Percentiles rank a stretch among this genome's conserved stretches.
phyloP scores from a whole-genome alignment of 2,113 vertebrate genomes.

The Herpetotheres cachinnans region DNA sequence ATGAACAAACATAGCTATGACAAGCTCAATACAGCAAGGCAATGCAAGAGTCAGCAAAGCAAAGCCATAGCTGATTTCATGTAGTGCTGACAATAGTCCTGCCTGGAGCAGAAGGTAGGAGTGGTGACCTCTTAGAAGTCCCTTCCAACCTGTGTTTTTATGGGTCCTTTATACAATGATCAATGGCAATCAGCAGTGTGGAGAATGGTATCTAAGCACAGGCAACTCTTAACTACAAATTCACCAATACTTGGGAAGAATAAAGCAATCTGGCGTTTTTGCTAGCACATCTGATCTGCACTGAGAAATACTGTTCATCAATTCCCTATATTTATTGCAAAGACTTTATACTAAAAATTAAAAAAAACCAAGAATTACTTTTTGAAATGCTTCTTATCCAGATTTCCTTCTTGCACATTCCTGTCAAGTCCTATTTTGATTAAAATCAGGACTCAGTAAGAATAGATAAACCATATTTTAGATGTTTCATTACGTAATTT shows the following conservation, averaged over 20 bases:
- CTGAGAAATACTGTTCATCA: neutral
- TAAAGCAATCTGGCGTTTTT: neutral
- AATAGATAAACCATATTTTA: neutral
- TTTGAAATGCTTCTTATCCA: neutral
- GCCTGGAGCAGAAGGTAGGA: neutral
- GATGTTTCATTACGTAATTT: neutral
- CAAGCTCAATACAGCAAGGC: neutral
- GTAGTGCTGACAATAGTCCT: neutral
- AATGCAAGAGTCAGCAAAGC: neutral
- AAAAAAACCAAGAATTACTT: neutral
- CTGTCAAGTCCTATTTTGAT: neutral
- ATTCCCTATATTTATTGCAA: neutral
- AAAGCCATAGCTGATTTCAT: neutral
- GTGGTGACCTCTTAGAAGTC: neutral
- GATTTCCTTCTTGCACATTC: neutral
- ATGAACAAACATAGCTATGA: neutral
- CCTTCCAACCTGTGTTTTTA: neutral
- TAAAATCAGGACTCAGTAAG: neutral
- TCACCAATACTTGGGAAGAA: neutral
- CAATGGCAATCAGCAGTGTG: neutral
- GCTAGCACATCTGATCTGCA: neutral
- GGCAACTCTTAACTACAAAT: neutral
- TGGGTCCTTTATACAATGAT: neutral
- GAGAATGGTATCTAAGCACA: neutral
- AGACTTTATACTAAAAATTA: neutral